These are phyloP conservation scores for Myzus persicae DNA, from an alignment of 1,140 invertebrate species.

Conservation along the genomic window DNA sequence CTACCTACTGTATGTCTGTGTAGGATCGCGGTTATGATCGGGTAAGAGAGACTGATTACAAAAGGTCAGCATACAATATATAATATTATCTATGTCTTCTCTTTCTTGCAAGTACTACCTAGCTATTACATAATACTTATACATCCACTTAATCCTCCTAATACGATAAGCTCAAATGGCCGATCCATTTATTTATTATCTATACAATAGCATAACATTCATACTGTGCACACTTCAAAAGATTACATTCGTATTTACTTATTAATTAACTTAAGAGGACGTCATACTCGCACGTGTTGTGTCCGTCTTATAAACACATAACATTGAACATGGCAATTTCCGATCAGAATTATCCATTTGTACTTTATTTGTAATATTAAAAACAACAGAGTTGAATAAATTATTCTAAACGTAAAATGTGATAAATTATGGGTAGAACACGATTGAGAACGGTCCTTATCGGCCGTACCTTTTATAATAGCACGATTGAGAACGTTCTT, in stretches of 20 bases:
- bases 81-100: not conserved
- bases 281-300: not conserved
- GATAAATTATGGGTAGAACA: no score
- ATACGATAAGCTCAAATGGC: not conserved
- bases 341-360: not conserved
- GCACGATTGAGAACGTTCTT: no score
- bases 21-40: not conserved
- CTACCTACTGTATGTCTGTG: not conserved
- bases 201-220: constrained; percentile 10
- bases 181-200: not conserved
- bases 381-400: not conserved
- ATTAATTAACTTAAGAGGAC: not conserved
- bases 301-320: not conserved
- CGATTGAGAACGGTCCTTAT: no score
- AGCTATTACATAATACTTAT: not conserved
- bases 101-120: not conserved
- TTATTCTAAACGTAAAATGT: not conserved
- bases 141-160: constrained; percentile 9
- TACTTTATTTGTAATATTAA: not conserved
- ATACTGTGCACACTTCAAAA: not conserved
- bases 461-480: no score
- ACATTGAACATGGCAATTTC: not conserved
- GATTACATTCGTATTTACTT: not conserved
- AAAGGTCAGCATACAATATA: not conserved
- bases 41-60: not conserved